A percentile compares a stretch with the other conserved stretches of the same genome.
phyloP scores from a whole-genome alignment of 2,888 invertebrate genomes.

The Andrena hattorfiana region DNA sequence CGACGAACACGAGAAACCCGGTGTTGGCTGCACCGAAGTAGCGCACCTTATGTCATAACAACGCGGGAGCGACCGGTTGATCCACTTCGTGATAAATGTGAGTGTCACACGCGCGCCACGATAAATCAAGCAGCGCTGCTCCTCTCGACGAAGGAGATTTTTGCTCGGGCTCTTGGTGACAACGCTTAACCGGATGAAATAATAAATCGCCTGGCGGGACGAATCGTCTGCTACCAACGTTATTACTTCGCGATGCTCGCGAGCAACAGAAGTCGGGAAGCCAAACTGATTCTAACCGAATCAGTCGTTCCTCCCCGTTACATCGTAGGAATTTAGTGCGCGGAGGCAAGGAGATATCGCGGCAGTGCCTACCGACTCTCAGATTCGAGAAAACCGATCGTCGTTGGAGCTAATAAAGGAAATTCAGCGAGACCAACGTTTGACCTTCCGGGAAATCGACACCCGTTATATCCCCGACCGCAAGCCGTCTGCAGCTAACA shows the following conservation, averaged over 20 bases:
- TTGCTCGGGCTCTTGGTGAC: slow-evolving; percentile 50
- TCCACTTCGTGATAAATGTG: slow-evolving; percentile 67
- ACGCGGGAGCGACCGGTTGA: slow-evolving; percentile 57
- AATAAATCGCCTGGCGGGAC: slow-evolving; percentile 55
- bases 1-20: background rate
- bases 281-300: slow-evolving; percentile 18
- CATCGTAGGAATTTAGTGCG: background rate
- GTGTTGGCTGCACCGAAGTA: slow-evolving; percentile 48
- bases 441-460: slow-evolving; percentile 70
- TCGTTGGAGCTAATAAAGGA: slow-evolving; percentile 41
- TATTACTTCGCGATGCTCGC: slow-evolving; percentile 34
- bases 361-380: background rate
- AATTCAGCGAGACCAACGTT: slow-evolving; percentile 40
- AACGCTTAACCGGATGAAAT: slow-evolving; percentile 54
- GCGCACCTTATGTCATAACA: slow-evolving; percentile 64
- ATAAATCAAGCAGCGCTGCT: slow-evolving; percentile 64
- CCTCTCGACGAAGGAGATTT: slow-evolving; percentile 65
- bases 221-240: slow-evolving; percentile 38
- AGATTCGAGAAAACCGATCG: slow-evolving; percentile 25
- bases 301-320: background rate
- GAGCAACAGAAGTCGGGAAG: slow-evolving; percentile 3
- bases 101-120: slow-evolving; percentile 47
- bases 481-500: slow-evolving; percentile 60
- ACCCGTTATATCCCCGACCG: slow-evolving; percentile 53
- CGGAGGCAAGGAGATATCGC: background rate